These are phyloP conservation scores for Rhinogobius similis DNA, from an alignment of 2,113 vertebrate genomes.

Conservation along the genomic window DNA sequence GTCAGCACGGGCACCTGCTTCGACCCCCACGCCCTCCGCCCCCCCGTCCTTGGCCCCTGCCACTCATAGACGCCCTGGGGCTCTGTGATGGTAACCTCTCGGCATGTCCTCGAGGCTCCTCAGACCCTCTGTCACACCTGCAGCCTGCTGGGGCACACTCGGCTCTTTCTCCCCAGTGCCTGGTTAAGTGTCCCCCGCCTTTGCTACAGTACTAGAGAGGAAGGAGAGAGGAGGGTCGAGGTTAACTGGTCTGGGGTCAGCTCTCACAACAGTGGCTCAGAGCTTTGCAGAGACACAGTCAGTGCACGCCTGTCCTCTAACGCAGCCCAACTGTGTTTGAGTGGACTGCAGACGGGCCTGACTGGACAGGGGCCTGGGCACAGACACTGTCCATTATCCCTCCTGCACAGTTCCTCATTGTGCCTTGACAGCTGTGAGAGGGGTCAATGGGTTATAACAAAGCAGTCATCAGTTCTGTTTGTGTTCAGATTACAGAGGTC, in stretches of 20 bases:
- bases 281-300: slow-evolving; percentile 28
- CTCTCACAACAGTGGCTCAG: slow-evolving; percentile 78
- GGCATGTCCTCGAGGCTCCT: slow-evolving; percentile 67
- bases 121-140: slow-evolving; percentile 84
- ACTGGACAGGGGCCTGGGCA: slow-evolving; percentile 53
- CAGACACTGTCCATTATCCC: slow-evolving; percentile 62
- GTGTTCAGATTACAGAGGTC: neutral
- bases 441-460: no score
- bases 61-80: slow-evolving; percentile 47
- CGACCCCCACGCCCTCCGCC: slow-evolving; percentile 39
- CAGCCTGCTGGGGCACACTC: slow-evolving; percentile 71
- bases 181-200: slow-evolving; percentile 67
- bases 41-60: slow-evolving; percentile 17
- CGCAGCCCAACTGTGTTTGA: slow-evolving; percentile 66
- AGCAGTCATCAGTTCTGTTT: no score
- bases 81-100: slow-evolving; percentile 78
- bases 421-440: no score
- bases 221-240: slow-evolving; percentile 72
- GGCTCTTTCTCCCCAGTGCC: slow-evolving; percentile 36
- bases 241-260: slow-evolving; percentile 85
- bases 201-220: slow-evolving; percentile 7
- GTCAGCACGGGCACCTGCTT: slow-evolving; percentile 77
- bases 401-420: slow-evolving; percentile 50
- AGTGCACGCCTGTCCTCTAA: slow-evolving; percentile 60
- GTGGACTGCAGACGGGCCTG: slow-evolving; percentile 63